These are phyloP conservation scores for Calyptomena viridis DNA, from an alignment of 2,113 vertebrate genomes.

Conservation along the genomic window DNA sequence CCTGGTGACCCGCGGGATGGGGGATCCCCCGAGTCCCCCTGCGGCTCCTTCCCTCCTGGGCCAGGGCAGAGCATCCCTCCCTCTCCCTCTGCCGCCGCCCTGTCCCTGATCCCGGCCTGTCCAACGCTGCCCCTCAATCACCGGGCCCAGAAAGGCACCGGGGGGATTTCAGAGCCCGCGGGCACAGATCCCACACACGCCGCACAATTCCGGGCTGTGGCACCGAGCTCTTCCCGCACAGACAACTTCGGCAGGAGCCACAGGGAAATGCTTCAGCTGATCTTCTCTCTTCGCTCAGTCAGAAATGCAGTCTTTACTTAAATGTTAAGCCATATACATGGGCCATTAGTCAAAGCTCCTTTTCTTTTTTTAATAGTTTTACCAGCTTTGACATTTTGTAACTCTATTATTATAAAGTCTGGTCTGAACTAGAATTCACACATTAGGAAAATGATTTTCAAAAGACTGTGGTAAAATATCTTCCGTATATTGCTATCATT, in stretches of 20 bases:
- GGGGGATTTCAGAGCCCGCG: too few relatives aligned
- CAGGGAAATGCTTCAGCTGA: not conserved
- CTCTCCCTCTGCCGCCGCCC: too few relatives aligned
- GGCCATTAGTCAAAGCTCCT: conserved; percentile 4
- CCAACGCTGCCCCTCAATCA: not conserved
- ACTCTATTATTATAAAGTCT: not conserved
- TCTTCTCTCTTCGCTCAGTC: not conserved
- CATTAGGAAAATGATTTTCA: conserved; percentile 1
- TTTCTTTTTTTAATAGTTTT: not conserved
- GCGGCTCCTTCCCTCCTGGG: too few relatives aligned
- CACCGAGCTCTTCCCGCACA: not conserved
- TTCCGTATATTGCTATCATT: not conserved
- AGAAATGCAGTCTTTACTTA: not conserved
- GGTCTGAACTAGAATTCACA: not conserved
- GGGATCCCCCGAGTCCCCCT: too few relatives aligned
- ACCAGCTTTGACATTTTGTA: conserved; percentile 26
- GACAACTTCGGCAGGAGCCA: not conserved
- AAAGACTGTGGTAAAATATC: not conserved
- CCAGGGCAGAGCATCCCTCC: too few relatives aligned
- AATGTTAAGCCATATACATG: not conserved
- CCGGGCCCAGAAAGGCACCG: not conserved
- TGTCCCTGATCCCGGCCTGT: too few relatives aligned
- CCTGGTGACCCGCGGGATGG: too few relatives aligned
- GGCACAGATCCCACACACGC: not conserved
- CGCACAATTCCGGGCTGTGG: conserved; percentile 11